Evolutionary conservation across 2,888 invertebrate genomes (phyloP), one percentile per base, ranked within the genome.

Genomic region (Abrostola triplasia): DNA sequence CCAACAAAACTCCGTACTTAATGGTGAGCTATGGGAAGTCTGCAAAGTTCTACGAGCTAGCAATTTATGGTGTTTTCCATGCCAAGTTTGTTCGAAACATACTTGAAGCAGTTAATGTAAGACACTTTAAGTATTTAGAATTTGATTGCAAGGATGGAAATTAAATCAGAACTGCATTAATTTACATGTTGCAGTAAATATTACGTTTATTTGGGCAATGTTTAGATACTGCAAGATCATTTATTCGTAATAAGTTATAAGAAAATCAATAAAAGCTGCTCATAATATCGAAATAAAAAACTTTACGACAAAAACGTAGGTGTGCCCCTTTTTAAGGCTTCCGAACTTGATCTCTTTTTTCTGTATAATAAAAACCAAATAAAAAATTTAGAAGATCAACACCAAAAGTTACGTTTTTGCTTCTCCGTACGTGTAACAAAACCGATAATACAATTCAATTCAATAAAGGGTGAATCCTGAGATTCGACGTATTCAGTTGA

Each of bases 11-110:
- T 67, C 70, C 73, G 80, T 79, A 62, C 76, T 82, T 84, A 84
- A 84, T 78, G 64, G 71, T 57, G 49, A 67, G 66, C 70, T 62
- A 64, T 65, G 55, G 75, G 69, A 84, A 84, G 83, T 89, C 90
- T 89, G 86, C 82, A 64, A 89, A 90, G 87, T 90, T 90, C 70
- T 77, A 80, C 71, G 72, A 82, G 79, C 64, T 63, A 81, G 79
- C 71, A 85, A 83, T 84, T 83, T 82, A 81, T 80, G 78, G 82
- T 83, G 84, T 84, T 86, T 80, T 81, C 80, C 62, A 64, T 66
- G 77, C 79, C 80, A 84, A 84, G 79, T 84, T 86, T 68, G 76
- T 74, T 77, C 13, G 65, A 50, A 66, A 63, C 73, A 75, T 80
- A 81, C 76, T 83, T 80, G 36, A 62, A 66, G 61, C 62, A 60